Evolutionary conservation across 1,140 invertebrate species (phyloP), one percentile per base, ranked within the genome.

Genomic region (Vollenhovia emeryi): DNA sequence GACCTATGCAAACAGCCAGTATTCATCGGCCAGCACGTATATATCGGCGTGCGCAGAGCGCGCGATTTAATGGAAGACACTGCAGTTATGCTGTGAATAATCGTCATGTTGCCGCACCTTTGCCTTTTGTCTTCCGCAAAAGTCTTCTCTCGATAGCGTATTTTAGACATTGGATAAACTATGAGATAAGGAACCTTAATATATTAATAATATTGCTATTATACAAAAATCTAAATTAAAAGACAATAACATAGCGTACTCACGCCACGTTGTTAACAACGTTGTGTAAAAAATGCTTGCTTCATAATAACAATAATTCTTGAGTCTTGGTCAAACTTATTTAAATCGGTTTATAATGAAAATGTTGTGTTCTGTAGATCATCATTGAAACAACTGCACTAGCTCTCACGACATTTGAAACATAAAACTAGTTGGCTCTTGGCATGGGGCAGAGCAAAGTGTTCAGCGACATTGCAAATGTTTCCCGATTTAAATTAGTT

Each of bases 1-100:
- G 89, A 92, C 92, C 92, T 93, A 93, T 92, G 92, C 92, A 93
- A 93, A 93, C 92, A 93, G 82, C 52, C 76, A 89, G 91, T 87
- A 92, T 93, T 92, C 92, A 93, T 92, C 88, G 91, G 88, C 80
- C 91, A 73, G 90, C 86, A 84, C 91, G 87, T 85, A 84, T 71
- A 89, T 86, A 89, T 89, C 33, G 69, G 33, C 52, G 76, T 74
- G 82, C 88, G 40, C 66, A 73, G 52, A 57, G 59, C 55, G 78
- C 52, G 64, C 33, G 78, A 59, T 82, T 82, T 82, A 82, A 82
- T 73, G 78, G 78, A 27, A 82, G 27, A 36, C 66, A 73, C 15
- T 27, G 78, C n/a, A 69, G 78, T 24, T 24, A 50, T 13, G 50
- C 15, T 33, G 48, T 43, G 27, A 82, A 73, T 71, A 73, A 82